Base-by-base conservation (phyloP, 1,140 invertebrate genomes). In the Drosophila kikkawai region DNA sequence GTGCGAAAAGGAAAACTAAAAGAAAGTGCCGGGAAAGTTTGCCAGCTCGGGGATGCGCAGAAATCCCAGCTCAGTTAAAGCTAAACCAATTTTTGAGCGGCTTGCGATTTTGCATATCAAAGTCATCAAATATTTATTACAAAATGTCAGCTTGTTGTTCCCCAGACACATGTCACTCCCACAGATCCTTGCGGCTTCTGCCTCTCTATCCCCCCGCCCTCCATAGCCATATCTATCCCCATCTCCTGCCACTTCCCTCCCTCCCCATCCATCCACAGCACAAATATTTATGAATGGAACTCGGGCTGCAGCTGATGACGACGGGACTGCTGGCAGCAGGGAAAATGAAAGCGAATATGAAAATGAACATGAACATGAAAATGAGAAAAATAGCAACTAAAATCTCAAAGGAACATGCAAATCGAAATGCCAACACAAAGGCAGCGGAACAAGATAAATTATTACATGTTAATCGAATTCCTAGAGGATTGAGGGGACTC, bases 111-210 rank as follows among this genome's bases (percentile, higher is more conserved):
- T 79, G 75, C 78, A 80, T 80, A 80, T 75, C 70, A 80, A 80
- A 80, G 77, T 69, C 77, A 80, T 80, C 77, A 80, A 80, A 80
- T 80, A 80, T 80, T 80, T 80, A 80, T 80, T 80, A 80, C 63
- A 74, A 79, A 75, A 80, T 80, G 79, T 80, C 77, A 79, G 75
- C 75, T 79, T 79, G 76, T 79, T 71, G 77, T 79, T 76, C 76
- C 76, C 61, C 53, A 79, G 81, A 76, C 70, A 75, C 57, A 57
- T 67, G 75, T 50, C 71, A 77, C 50, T 59, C 65, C 57, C 50
- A 75, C 50, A 55, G 56, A 32, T 42, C 42, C 39, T 53, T 60
- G 57, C 44, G 57, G 70, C 70, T 36, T 42, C 26, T 15, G n/a
- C 19, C 42, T 15, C n/a, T 11, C 51, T 37, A 53, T 53, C 50